Evolutionary conservation across 2,113 vertebrate species (phyloP).

Genomic region (Enhydra lutris): DNA sequence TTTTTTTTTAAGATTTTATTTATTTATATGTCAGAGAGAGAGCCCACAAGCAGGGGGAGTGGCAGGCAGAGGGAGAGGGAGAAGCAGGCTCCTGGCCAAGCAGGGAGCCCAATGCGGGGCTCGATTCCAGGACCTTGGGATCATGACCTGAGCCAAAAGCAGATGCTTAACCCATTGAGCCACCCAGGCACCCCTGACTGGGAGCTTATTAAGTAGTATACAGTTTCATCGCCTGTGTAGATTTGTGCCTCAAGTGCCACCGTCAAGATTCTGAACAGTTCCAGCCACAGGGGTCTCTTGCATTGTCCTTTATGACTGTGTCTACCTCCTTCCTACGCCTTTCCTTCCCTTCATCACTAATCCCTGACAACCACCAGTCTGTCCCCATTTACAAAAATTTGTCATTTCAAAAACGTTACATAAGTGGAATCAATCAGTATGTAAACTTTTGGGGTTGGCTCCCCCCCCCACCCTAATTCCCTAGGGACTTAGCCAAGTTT

Average conservation of each 20-base stretch:
- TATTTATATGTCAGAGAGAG: no score
- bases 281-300: not conserved
- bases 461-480: not conserved
- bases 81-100: no score
- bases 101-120: no score
- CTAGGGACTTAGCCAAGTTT: not conserved
- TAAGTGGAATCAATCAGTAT: not conserved
- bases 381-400: not conserved
- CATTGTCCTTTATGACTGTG: not conserved
- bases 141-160: no score
- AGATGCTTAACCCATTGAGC: no score
- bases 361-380: not conserved
- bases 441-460: not conserved
- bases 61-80: no score
- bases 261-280: not conserved
- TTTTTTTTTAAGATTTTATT: no score
- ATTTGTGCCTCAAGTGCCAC: not conserved
- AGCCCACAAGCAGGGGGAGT: no score
- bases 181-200: not conserved
- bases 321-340: not conserved
- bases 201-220: not conserved
- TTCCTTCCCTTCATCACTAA: not conserved
- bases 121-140: no score
- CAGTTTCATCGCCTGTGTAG: not conserved
- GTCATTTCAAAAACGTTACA: conserved; percentile 2